Conservation (phyloP, 2,113 vertebrate genomes). For the Vanacampus margaritifer region DNA sequence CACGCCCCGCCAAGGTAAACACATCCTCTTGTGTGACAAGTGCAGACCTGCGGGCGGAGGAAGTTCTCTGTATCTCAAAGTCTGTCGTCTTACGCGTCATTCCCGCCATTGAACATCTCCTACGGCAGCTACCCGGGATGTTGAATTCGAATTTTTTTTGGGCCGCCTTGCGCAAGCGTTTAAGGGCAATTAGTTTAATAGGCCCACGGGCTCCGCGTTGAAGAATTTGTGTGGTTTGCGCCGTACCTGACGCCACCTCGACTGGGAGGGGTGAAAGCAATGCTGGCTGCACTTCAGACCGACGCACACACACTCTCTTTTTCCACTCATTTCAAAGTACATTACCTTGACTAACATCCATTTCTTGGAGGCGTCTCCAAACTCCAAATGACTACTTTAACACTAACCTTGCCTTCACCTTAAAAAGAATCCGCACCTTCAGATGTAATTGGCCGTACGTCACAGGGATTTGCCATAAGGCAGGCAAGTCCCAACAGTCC, state of each 20-base stretch:
- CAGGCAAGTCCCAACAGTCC: neutral
- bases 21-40: slow-evolving; percentile 53
- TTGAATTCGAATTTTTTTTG: neutral
- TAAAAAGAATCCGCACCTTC: neutral
- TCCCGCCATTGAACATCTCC: neutral
- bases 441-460: neutral
- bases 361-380: neutral
- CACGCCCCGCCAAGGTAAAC: slow-evolving; percentile 56
- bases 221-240: slow-evolving; percentile 4
- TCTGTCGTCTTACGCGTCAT: slow-evolving; percentile 17
- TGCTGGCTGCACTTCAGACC: neutral
- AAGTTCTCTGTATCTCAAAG: slow-evolving; percentile 29
- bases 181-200: slow-evolving; percentile 1
- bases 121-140: neutral
- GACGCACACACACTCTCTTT: neutral
- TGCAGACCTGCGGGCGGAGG: slow-evolving; percentile 12
- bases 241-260: neutral
- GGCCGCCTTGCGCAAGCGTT: neutral
- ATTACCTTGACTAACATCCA: neutral
- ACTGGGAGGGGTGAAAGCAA: neutral
- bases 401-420: neutral
- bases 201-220: neutral
- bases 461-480: neutral
- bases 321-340: slow-evolving; percentile 5
- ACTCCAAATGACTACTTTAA: neutral